A percentile compares a stretch with the other conserved stretches of the same genome.
phyloP scores from a whole-genome alignment of 1,140 invertebrate species.

The Procambarus virginalis region DNA sequence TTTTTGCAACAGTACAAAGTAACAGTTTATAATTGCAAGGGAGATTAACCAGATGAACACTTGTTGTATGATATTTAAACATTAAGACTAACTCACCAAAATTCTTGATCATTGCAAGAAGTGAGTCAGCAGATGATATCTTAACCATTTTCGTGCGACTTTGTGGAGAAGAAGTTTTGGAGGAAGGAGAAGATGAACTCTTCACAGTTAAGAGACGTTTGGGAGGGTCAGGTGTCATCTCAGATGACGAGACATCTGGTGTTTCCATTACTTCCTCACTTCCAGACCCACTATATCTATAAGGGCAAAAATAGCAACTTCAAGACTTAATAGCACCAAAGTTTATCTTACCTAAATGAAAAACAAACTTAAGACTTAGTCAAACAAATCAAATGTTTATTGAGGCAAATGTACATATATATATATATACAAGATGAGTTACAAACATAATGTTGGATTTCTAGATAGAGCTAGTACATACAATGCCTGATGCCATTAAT shows the following conservation, averaged over 20 bases:
- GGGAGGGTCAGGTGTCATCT: conserved; percentile 69
- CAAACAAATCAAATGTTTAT: too few species aligned
- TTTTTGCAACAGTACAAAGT: too few species aligned
- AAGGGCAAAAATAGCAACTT: background rate
- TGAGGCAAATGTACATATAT: too few species aligned
- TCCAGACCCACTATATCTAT: conserved; percentile 67
- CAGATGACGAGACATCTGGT: conserved; percentile 67
- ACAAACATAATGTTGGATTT: too few species aligned
- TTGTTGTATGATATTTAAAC: background rate
- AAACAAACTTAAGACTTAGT: too few species aligned
- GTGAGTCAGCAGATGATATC: conserved; percentile 83
- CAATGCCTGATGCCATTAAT: too few species aligned
- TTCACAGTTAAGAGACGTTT: conserved; percentile 55
- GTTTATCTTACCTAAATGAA: too few species aligned
- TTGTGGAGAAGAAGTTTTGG: conserved; percentile 61
- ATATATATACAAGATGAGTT: too few species aligned
- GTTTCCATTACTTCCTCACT: conserved; percentile 69
- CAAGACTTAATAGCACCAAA: too few species aligned
- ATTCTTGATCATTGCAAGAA: conserved; percentile 81
- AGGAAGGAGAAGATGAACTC: conserved; percentile 47
- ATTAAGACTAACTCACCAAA: conserved; percentile 35
- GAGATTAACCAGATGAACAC: too few species aligned
- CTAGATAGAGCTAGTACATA: too few species aligned
- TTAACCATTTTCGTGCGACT: conserved; percentile 74
- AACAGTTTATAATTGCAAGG: too few species aligned